These are phyloP conservation scores for Oncorhynchus keta DNA, from an alignment of 2,113 vertebrate genomes.

Conservation along the genomic window DNA sequence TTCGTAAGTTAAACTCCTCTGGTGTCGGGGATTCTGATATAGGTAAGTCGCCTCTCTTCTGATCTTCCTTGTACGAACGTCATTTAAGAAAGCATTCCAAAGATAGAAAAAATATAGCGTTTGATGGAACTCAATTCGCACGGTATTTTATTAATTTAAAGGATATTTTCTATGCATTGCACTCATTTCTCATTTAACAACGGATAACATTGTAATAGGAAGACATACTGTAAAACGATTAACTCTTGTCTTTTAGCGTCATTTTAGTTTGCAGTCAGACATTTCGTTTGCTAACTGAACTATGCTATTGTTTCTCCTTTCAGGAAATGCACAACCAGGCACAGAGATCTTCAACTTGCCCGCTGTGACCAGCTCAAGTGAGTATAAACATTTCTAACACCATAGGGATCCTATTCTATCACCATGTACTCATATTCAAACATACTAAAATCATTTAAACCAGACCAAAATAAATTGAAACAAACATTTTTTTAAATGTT, in stretches of 20 bases:
- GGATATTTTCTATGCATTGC: too few relatives aligned
- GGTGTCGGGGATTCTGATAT: slow-evolving; percentile 94
- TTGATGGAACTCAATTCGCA: too few relatives aligned
- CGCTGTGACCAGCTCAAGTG: slow-evolving; percentile 94
- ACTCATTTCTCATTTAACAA: too few relatives aligned
- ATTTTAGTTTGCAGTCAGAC: slow-evolving; percentile 13
- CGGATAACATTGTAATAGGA: too few relatives aligned
- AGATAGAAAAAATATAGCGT: neutral
- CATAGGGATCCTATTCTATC: slow-evolving; percentile 5
- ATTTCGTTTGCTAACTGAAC: neutral
- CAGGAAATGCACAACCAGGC: slow-evolving; percentile 94
- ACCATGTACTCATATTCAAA: slow-evolving; percentile 3
- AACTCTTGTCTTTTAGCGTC: neutral
- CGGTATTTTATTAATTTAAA: too few relatives aligned
- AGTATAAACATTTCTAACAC: slow-evolving; percentile 41
- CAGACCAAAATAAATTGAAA: too few relatives aligned
- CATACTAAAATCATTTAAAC: too few relatives aligned
- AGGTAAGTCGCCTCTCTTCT: slow-evolving; percentile 82
- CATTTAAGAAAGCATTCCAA: neutral
- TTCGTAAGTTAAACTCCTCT: slow-evolving; percentile 97
- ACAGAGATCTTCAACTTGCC: slow-evolving; percentile 99
- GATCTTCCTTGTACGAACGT: neutral
- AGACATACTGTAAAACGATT: neutral
- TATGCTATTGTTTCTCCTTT: slow-evolving; percentile 53
- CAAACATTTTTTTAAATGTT: too few relatives aligned